Base-by-base conservation (phyloP, 2,888 invertebrate species). In the Helicoverpa assulta region DNA sequence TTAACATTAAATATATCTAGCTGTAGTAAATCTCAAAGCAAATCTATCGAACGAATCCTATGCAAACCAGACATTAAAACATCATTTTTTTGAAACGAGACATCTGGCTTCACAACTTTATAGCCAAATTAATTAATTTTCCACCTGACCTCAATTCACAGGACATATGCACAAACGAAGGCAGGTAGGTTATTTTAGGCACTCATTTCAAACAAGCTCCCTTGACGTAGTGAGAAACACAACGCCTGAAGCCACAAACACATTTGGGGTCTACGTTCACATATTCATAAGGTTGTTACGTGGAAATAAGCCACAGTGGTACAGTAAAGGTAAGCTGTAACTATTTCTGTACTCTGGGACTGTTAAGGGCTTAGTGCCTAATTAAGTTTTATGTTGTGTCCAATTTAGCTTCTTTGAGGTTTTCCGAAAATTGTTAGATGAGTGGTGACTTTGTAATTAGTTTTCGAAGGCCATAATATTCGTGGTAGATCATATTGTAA, bases 281-380 rank as follows among this genome's bases (percentile, higher is more conserved):
- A 63, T 77, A 77, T 77, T 80, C 59, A 70, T 59, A 63, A 63
- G 56, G 50, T 65, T 76, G 70, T 66, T 60, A 60, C 52, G 59
- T 60, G 80, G 64, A 64, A 77, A 76, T 62, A 76, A 69, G 63
- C 64, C 58, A 55, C 64, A 50, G 29, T 62, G 53, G 61, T 50
- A 51, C 21, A 60, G 40, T 60, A 63, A 76, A 77, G 62, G 63
- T 71, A 57, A 54, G 14, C 21, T 12, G 58, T 21, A 47, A 76
- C 65, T 80, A 56, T 80, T 80, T 73, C 59, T 67, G 58, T 76
- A 75, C 69, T 65, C 61, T 19, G 40, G 26, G 63, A 37, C 12
- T 80, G 77, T 80, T 70, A 51, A 37, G 29, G 68, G 53, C 29
- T 55, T 26, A 33, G 55, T 54, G 57, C 47, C 56, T 80, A 76